Percentiles rank a stretch among this genome's conserved stretches.
phyloP scores from a whole-genome alignment of 1,140 invertebrate genomes.

The Tetramorium alpestre region DNA sequence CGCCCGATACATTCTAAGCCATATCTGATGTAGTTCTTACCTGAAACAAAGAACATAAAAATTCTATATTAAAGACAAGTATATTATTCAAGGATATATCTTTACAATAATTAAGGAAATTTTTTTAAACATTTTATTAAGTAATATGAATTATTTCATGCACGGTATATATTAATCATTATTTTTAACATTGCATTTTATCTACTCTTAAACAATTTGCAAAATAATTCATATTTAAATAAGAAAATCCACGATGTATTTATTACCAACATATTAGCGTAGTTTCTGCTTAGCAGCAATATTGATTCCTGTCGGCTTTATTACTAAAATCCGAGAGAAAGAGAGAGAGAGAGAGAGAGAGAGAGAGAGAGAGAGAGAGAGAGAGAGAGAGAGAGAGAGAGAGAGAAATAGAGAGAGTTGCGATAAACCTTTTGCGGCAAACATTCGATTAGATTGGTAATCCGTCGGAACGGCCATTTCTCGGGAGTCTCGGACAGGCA shows the following conservation, averaged over 20 bases:
- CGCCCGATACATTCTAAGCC: background rate
- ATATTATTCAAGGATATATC: background rate
- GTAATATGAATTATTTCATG: background rate
- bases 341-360: background rate
- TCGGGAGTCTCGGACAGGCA: background rate
- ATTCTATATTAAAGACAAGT: background rate
- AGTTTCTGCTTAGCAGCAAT: background rate
- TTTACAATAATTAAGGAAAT: background rate
- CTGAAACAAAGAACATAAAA: slow-evolving; percentile 16
- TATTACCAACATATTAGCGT: background rate
- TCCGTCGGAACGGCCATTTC: slow-evolving; percentile 38
- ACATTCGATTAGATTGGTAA: slow-evolving; percentile 60
- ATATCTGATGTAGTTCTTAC: slow-evolving; percentile 15
- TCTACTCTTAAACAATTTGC: background rate
- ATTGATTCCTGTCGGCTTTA: background rate
- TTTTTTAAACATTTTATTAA: background rate
- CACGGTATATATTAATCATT: background rate
- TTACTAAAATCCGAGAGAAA: slow-evolving; percentile 6
- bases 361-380: slow-evolving; percentile 1
- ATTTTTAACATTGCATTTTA: background rate
- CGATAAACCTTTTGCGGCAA: slow-evolving; percentile 47
- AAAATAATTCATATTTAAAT: background rate
- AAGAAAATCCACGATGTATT: background rate
- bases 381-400: background rate
- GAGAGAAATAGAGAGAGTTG: background rate